Conservation (phyloP, 1,140 invertebrate species). For the Caenorhabditis briggsae region DNA sequence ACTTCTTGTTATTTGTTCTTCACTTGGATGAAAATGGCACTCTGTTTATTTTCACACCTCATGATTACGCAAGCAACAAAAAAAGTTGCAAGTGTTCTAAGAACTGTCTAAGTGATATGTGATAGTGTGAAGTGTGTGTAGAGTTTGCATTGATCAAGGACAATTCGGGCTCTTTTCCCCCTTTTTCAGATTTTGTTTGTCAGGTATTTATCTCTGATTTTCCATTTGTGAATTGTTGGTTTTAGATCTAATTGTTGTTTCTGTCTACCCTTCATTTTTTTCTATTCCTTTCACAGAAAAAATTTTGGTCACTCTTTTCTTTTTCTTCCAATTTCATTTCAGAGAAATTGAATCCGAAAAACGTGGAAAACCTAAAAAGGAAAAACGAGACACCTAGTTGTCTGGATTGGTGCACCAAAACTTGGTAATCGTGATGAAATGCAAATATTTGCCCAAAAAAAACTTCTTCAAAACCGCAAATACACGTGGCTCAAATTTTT, state of each 20-base stretch:
- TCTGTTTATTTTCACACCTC: slow-evolving; percentile 47
- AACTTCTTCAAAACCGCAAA: not conserved
- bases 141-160: not conserved
- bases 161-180: not conserved
- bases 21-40: slow-evolving; percentile 1
- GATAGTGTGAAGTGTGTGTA: not conserved
- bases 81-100: slow-evolving; percentile 47
- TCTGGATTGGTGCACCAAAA: not conserved
- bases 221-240: not conserved
- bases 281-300: not conserved
- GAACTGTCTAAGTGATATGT: slow-evolving; percentile 8
- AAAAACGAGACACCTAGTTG: slow-evolving; percentile 12
- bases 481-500: slow-evolving; percentile 36
- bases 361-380: slow-evolving; percentile 8
- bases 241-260: not conserved
- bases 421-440: slow-evolving; percentile 9
- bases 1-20: slow-evolving; percentile 30
- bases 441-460: slow-evolving; percentile 23
- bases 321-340: not conserved
- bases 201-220: not conserved
- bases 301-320: not conserved
- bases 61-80: slow-evolving; percentile 35
- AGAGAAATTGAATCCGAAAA: not conserved
- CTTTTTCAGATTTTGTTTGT: not conserved
- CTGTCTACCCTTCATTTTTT: not conserved